Conservation (phyloP, 53 echinoderm and acorn worm species). For the Holothuria leucospilota region DNA sequence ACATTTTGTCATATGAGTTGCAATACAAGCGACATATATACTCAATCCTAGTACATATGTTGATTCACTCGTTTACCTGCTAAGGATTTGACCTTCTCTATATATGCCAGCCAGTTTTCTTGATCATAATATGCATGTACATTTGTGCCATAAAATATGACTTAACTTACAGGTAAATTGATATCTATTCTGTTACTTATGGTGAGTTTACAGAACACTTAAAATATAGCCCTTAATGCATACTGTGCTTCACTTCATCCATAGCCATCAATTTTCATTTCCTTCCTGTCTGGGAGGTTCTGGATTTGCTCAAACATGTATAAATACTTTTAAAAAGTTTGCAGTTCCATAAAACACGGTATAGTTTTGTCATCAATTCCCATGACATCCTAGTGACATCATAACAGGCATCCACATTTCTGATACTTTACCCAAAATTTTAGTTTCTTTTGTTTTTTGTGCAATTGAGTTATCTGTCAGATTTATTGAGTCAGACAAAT, state of each 20-base stretch:
- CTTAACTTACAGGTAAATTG: conserved; percentile 32
- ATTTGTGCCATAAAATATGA: conserved; percentile 36
- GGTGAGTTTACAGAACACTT: conserved; percentile 48
- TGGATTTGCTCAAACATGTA: conserved; percentile 48
- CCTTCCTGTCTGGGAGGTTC: conserved; percentile 7
- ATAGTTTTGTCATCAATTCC: conserved; percentile 39
- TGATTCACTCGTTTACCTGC: too few relatives aligned
- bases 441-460: conserved; percentile 37
- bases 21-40: too few relatives aligned
- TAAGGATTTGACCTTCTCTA: too few relatives aligned
- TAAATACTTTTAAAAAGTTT: conserved; percentile 48
- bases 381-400: conserved; percentile 42
- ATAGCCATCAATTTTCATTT: conserved; percentile 45
- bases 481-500: conserved; percentile 37
- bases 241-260: conserved; percentile 40
- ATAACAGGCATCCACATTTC: conserved; percentile 43
- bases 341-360: conserved; percentile 41
- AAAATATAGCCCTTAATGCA: conserved; percentile 49
- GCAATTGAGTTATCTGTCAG: conserved; percentile 26
- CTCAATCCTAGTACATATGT: too few relatives aligned
- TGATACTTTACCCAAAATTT: conserved; percentile 35
- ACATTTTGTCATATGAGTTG: too few relatives aligned
- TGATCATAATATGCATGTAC: not conserved
- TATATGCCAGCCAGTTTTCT: too few relatives aligned
- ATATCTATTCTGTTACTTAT: conserved; percentile 39